Evolutionary conservation across 2,888 invertebrate species (phyloP).

Genomic region (Yponomeuta cagnagella): DNA sequence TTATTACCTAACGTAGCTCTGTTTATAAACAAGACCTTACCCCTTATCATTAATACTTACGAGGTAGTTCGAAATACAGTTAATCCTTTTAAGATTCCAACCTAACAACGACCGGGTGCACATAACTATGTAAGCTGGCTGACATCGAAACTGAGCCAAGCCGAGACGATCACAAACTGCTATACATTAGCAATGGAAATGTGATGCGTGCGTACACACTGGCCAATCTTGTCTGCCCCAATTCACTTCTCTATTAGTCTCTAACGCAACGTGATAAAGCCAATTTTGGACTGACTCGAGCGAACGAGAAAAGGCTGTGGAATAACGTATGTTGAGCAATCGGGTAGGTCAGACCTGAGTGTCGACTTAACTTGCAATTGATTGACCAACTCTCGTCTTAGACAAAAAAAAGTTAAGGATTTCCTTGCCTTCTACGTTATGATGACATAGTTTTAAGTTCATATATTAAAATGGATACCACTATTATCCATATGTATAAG

Average conservation of each 20-base stretch:
- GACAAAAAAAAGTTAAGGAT: slow-evolving; percentile 3
- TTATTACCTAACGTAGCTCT: too few relatives aligned
- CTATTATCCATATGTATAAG: too few relatives aligned
- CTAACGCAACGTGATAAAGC: slow-evolving; percentile 5
- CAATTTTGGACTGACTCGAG: not conserved
- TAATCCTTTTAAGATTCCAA: slow-evolving; percentile 54
- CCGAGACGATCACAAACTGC: slow-evolving; percentile 9
- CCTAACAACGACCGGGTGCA: slow-evolving; percentile 34
- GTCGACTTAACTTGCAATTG: slow-evolving; percentile 37
- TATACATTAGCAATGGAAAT: slow-evolving; percentile 64
- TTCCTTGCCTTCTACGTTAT: not conserved
- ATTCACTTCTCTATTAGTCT: not conserved
- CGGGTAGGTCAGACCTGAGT: slow-evolving; percentile 66
- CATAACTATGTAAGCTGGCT: slow-evolving; percentile 34
- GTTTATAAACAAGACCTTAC: too few relatives aligned
- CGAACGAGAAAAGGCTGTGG: not conserved
- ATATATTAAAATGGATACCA: too few relatives aligned
- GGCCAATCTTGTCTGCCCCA: not conserved
- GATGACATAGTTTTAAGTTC: not conserved
- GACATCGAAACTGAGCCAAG: slow-evolving; percentile 36
- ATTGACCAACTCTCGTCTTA: slow-evolving; percentile 19
- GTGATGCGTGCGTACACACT: slow-evolving; percentile 38
- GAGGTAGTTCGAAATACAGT: not conserved
- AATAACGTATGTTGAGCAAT: slow-evolving; percentile 50
- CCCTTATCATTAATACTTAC: not conserved